phyloP scores from a whole-genome alignment of 2,113 vertebrate species.

The Otocyon megalotis region DNA sequence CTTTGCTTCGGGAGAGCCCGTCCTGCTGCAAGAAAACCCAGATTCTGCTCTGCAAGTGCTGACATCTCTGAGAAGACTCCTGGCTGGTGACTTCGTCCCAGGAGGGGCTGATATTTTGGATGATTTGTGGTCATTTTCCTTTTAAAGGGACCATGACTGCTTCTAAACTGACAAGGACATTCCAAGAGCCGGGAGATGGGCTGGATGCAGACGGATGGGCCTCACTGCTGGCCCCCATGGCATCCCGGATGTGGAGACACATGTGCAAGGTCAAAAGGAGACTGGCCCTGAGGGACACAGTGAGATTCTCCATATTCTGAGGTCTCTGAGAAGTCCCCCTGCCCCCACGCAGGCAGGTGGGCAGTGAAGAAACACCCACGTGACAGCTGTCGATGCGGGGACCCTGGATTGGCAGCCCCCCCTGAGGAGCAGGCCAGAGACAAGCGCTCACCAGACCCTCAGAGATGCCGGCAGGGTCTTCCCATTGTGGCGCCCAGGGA shows the following conservation, averaged over 20 bases:
- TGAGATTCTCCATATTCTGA: neutral
- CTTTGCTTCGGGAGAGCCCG: neutral
- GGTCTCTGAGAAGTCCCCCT: neutral
- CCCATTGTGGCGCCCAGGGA: neutral
- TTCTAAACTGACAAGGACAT: slow-evolving; percentile 74
- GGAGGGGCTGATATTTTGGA: neutral
- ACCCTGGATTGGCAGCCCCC: accelerated
- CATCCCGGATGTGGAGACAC: neutral
- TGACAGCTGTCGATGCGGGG: accelerated
- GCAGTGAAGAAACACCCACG: neutral
- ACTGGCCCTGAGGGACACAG: accelerated
- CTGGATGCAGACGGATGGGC: slow-evolving; percentile 49
- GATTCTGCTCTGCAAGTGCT: accelerated
- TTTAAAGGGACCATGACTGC: slow-evolving; percentile 43
- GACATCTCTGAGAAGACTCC: neutral
- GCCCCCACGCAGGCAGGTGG: too few relatives aligned
- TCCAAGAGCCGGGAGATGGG: slow-evolving; percentile 77
- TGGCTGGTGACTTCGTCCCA: neutral
- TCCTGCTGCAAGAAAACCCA: neutral
- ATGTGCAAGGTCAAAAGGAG: neutral
- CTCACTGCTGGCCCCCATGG: neutral
- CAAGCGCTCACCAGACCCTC: neutral
- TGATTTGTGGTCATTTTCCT: neutral
- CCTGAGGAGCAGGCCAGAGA: neutral
- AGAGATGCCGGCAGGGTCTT: accelerated